Evolutionary conservation across 2,113 vertebrate genomes (phyloP), one percentile per base, ranked within the genome.

Genomic region (Hemibagrus wyckioides): DNA sequence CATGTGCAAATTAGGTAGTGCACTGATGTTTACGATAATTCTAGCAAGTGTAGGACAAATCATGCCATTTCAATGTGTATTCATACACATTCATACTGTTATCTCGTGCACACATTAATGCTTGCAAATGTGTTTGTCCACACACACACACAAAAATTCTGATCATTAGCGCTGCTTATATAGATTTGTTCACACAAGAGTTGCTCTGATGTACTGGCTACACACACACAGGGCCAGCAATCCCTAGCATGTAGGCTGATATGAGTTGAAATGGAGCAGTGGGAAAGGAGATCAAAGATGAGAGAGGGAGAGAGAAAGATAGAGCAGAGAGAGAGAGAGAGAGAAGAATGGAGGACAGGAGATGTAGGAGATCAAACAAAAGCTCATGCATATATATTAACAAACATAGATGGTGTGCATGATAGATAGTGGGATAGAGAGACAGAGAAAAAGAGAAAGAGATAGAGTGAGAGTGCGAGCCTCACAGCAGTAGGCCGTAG

Each of bases 261-360:
- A 59, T 52, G 75, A 84, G 84, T 23, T 80, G 9, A 17, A 73
- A 86, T n/a, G 21, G 50, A 82, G 85, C 52, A 56, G 28, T 82
- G 65, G 85, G 65, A 67, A 67, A 71, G 2, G 33, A 77, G 82
- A 89, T 89, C 85, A 87, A 85, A 84, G 52, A 36, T 33, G 50
- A 36, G 25, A 56, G 71, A 28, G 4, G 41, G 57, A 50, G 21
- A 1, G 50, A 36, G 25, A 56, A 57, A 28, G 41, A 30, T n/a
- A 80, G 69, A 86, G 84, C 39, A 48, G 19, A 30, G 73, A 15
- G 7, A 50, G 71, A 79, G 75, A 21, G 50, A 41, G 63, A 54
- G 41, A 85, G 57, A 77, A 84, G 48, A 84, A n/a, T 80, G 13
- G 61, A 80, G 48, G 30, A 21, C 56, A 87, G 79, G 63, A 59